phyloP scores from a whole-genome alignment of 2,888 invertebrate genomes.

The Saturnia japonica region DNA sequence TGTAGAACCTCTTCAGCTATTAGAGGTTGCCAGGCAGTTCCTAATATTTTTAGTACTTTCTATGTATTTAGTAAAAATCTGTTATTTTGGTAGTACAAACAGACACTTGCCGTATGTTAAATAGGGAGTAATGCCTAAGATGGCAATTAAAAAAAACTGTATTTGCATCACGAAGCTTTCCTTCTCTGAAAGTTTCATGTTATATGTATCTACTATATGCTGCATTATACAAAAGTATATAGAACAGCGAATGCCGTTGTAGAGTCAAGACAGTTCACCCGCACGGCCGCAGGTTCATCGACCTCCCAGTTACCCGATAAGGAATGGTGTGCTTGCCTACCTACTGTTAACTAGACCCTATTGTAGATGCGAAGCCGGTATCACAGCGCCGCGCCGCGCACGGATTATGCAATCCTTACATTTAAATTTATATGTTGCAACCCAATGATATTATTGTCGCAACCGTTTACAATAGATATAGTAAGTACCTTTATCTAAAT shows the following conservation, averaged over 20 bases:
- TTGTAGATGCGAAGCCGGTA: background rate
- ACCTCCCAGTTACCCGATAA: conserved; percentile 32
- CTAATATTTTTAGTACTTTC: no score
- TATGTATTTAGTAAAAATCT: no score
- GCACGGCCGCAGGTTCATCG: conserved; percentile 31
- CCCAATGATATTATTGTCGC: no score
- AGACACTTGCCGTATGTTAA: no score
- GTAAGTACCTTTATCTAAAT: background rate
- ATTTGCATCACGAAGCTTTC: no score
- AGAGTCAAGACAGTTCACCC: conserved; percentile 24
- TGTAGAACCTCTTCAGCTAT: no score
- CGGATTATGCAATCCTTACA: background rate
- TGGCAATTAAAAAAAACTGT: no score
- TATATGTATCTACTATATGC: no score
- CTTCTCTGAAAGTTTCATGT: no score
- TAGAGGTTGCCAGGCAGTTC: no score
- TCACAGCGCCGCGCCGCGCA: background rate
- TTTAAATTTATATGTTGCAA: background rate
- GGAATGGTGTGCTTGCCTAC: conserved; percentile 29
- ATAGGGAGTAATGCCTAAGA: no score
- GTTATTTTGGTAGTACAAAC: no score
- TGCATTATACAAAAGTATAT: conserved; percentile 1
- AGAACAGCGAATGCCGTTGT: background rate
- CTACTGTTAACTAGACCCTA: conserved; percentile 8
- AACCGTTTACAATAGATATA: background rate